Evolutionary conservation across 2,888 invertebrate species (phyloP), one percentile per base, ranked within the genome.

Genomic region (Shargacucullia verbasci): DNA sequence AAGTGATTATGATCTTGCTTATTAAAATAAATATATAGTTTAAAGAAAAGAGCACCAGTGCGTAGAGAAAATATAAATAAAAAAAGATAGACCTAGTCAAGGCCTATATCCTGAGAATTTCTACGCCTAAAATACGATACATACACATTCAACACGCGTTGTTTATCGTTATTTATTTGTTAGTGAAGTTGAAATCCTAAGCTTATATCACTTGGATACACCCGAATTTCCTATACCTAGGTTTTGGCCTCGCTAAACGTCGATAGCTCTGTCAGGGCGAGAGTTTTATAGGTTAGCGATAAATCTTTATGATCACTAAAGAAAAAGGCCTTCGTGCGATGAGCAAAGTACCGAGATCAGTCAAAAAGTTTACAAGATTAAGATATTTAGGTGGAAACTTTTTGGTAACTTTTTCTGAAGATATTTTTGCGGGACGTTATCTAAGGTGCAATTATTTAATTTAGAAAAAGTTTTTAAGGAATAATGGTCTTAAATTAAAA

Each of bases 301-400:
- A 66, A 70, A 72, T 72, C 63, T 75, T 66, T 74, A 72, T 59
- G 70, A 63, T 63, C 66, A 56, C 60, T 65, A 48, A 74, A 38
- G 60, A 59, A 59, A 48, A 52, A 44, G 31, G 46, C 52, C 44
- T 56, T 56, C 29, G 56, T 12, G 39, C 40, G 55, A 64, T 58
- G 64, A 60, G 49, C 37, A 53, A 43, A 45, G 47, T 48, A 56
- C 55, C 41, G 15, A 37, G 39, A 63, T 65, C 57, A 39, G 13
- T 65, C 57, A 62, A 46, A 57, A 69, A 61, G 49, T 59, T 63
- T 52, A 60, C 45, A 65, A 68, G 63, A 55, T 64, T 58, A 59
- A 41, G 64, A 48, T 59, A 57, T 70, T 66, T 63, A 44, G 29
- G 43, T 6, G 7, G 2, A 12, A 67, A 64, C 33, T 48, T 56